These are phyloP conservation scores for Drosophila ananassae DNA, from an alignment of 1,140 invertebrate genomes.

Conservation along the genomic window DNA sequence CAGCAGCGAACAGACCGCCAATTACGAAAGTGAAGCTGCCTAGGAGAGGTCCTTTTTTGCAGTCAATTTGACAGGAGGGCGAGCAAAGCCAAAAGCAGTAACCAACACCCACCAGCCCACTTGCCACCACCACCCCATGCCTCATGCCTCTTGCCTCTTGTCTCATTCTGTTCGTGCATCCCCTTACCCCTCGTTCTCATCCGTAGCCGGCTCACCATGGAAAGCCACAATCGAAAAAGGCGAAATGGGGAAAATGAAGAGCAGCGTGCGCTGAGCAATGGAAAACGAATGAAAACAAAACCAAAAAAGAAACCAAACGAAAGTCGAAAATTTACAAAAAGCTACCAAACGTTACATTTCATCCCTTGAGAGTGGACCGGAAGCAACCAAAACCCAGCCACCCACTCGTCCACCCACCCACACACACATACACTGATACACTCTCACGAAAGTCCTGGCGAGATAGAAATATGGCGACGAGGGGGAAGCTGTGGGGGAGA, in stretches of 20 bases:
- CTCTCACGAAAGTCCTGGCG: conserved; percentile 3
- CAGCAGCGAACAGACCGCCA: conserved; percentile 78
- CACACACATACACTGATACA: conserved; percentile 10
- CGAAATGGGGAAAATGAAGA: conserved; percentile 45
- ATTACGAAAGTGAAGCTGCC: conserved; percentile 84
- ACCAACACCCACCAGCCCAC: conserved; percentile 22
- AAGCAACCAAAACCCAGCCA: conserved; percentile 28
- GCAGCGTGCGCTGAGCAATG: conserved; percentile 31
- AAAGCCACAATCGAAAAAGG: conserved; percentile 51
- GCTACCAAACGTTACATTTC: conserved; percentile 83
- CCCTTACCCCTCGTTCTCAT: conserved; percentile 7
- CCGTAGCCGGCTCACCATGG: conserved; percentile 14
- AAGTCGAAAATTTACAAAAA: conserved; percentile 83
- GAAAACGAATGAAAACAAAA: conserved; percentile 71
- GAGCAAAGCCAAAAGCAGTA: conserved; percentile 77
- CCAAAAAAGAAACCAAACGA: conserved; percentile 68
- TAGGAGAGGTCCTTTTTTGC: conserved; percentile 82
- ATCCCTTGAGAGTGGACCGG: conserved; percentile 62
- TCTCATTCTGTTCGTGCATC: not conserved
- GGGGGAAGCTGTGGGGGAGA: conserved; percentile 11
- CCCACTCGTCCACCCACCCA: conserved; percentile 5
- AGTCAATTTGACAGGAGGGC: conserved; percentile 81
- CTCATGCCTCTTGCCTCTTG: not conserved
- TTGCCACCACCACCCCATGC: not conserved
- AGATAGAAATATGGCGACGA: conserved; percentile 5